Evolutionary conservation across 2,888 invertebrate genomes (phyloP).

Genomic region (Apodemia duryi): DNA sequence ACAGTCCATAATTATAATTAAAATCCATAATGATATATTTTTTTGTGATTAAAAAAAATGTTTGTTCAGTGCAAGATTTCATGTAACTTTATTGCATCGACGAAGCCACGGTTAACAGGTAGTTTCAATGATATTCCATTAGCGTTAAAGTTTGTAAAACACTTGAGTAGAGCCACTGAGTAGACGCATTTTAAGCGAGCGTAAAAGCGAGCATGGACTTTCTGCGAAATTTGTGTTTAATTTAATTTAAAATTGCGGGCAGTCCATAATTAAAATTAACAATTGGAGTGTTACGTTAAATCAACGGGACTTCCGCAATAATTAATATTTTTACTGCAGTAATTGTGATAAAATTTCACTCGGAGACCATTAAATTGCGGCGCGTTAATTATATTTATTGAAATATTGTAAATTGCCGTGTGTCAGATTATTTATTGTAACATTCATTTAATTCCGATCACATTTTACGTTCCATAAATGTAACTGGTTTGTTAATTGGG

Average conservation of each 20-base stretch:
- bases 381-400: slow-evolving; percentile 10
- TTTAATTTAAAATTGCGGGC: slow-evolving; percentile 4
- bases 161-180: background rate
- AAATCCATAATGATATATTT: too few relatives aligned
- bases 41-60: too few relatives aligned
- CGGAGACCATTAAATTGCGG: background rate
- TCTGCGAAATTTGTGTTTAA: background rate
- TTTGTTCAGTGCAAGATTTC: too few relatives aligned
- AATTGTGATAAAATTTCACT: slow-evolving; percentile 14
- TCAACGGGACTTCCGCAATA: slow-evolving; percentile 9
- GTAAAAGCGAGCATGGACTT: too few relatives aligned
- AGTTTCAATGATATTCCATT: background rate
- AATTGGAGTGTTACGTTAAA: slow-evolving; percentile 7
- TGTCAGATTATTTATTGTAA: slow-evolving; percentile 30
- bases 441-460: slow-evolving; percentile 31
- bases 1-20: background rate
- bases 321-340: slow-evolving; percentile 13
- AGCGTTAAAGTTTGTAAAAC: background rate
- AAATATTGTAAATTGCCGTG: slow-evolving; percentile 30
- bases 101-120: too few relatives aligned
- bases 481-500: slow-evolving; percentile 63
- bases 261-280: slow-evolving; percentile 14
- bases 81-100: too few relatives aligned
- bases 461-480: slow-evolving; percentile 50
- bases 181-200: background rate